phyloP scores from a whole-genome alignment of 2,797 vertebrate genomes.

The Pelodytes ibericus region DNA sequence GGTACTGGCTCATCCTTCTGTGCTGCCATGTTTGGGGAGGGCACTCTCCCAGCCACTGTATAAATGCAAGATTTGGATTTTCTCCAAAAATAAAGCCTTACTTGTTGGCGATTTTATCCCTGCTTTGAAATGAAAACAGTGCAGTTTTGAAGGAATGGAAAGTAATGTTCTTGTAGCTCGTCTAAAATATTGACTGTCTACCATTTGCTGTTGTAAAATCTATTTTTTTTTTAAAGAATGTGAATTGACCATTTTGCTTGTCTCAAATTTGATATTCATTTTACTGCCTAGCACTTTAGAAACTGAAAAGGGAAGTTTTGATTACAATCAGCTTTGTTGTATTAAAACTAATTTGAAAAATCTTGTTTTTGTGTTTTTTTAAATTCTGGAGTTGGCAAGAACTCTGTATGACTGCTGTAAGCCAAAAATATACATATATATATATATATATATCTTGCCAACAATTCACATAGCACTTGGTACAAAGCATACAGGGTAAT shows the following conservation, averaged over 20 bases:
- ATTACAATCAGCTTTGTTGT: neutral
- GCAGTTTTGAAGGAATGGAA: neutral
- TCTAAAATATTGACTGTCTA: neutral
- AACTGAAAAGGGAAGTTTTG: neutral
- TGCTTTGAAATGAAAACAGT: too few species aligned
- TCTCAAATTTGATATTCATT: neutral
- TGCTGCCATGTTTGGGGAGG: too few species aligned
- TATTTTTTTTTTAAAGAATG: neutral
- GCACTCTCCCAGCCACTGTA: too few species aligned
- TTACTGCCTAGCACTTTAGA: slow-evolving; percentile 11
- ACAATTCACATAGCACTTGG: too few species aligned
- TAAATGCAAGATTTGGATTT: too few species aligned
- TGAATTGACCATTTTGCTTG: neutral
- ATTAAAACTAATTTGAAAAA: neutral
- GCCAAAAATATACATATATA: too few species aligned
- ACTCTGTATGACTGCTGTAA: too few species aligned
- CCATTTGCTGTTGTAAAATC: neutral
- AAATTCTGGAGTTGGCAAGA: too few species aligned
- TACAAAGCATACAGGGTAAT: too few species aligned
- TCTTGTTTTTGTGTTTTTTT: neutral
- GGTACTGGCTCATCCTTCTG: too few species aligned
- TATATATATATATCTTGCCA: too few species aligned
- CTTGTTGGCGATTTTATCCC: neutral
- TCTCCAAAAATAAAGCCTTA: too few species aligned
- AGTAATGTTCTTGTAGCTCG: neutral